Base-by-base conservation (phyloP, 92 coral and sea anemone species). In the Bergia puertoricense region DNA sequence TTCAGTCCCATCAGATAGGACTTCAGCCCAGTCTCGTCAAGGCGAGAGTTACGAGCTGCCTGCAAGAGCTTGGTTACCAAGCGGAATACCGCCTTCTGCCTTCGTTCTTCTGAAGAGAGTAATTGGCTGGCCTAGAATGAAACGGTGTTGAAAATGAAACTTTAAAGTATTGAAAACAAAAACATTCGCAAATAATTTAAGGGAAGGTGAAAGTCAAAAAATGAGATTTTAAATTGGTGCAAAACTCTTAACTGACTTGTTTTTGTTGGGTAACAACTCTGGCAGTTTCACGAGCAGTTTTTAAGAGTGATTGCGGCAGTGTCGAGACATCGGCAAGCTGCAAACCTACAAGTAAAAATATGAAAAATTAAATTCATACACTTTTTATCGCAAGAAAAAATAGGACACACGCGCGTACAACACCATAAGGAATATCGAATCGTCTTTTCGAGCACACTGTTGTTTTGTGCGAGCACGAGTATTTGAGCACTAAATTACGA, bases 311-410 rank as follows among this genome's bases (percentile, higher is more conserved):
- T 81, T 79, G 89, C 15, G 99, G 99, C 73, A 97, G 78, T 37
- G 98, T 93, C 23, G 99, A 97, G 80, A 97, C 88, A 85, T 97
- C 98, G 65, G 99, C 99, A 15, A 97, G 93, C 81, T 95, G 96
- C 45, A 96, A 88, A 65, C 99, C 99, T 96, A 38, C 11, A 8
- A 88, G 40, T 15, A 42, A 18, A 50, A 81, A 0, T 13, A 11
- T 10, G 59, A 54, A 54, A 54, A 2, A 18, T 10, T 54, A 1
- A 54, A 0, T 54, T 15, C 59, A 54, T 54, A 13, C 59, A 54
- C 59, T 13, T 11, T 15, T 11, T 54, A 0, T 54, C 59, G 59
- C 59, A 13, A 54, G 13, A 54, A 54, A 54, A 11, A 0, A 54
- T 2, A 16, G 14, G 14, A 54, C 59, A 54, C 16, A 18, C 2